Conservation (phyloP, 2,113 vertebrate species). For the Elaphurus davidianus region DNA sequence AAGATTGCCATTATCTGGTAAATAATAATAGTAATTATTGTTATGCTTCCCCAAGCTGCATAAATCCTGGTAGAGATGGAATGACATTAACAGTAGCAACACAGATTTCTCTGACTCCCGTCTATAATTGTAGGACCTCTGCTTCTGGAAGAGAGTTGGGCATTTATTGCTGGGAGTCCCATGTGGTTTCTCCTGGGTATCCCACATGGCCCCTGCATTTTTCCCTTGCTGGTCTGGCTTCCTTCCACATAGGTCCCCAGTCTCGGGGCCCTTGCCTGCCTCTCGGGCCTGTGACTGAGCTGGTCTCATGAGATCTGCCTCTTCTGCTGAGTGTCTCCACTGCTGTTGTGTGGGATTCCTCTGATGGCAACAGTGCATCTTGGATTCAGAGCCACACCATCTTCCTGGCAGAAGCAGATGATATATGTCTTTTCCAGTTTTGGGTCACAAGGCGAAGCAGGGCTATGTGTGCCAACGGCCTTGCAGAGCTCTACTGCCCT, state of each 20-base stretch:
- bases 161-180: neutral
- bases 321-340: neutral
- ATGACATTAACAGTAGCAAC: neutral
- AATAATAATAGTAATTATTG: neutral
- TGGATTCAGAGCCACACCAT: neutral
- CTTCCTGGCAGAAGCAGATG: neutral
- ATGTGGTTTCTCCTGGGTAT: neutral
- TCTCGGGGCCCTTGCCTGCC: neutral
- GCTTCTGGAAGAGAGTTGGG: neutral
- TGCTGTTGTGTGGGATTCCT: neutral
- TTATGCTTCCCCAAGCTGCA: neutral
- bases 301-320: neutral
- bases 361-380: neutral
- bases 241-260: neutral
- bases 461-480: neutral
- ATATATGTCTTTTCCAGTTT: neutral
- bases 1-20: slow-evolving; percentile 9
- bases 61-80: neutral
- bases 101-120: neutral
- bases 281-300: neutral
- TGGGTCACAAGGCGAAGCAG: neutral
- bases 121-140: neutral
- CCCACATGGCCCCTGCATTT: neutral
- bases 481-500: neutral
- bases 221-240: neutral